Conservation (phyloP, 2,888 invertebrate species). For the Plagodis dolabraria region DNA sequence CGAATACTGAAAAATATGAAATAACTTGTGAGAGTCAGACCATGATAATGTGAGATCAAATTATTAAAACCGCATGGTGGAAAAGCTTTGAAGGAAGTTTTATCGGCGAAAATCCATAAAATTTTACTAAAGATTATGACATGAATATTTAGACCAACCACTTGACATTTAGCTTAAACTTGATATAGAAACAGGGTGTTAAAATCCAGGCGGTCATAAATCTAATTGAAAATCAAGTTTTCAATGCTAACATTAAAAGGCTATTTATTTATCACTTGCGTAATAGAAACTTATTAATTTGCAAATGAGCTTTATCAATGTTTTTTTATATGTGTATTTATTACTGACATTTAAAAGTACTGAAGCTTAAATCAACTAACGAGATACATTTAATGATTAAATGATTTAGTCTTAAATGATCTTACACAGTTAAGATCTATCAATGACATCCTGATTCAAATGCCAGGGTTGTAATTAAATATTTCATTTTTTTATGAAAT, state of each 20-base stretch:
- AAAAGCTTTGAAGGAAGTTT: too few species aligned
- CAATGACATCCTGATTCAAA: background rate
- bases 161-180: too few species aligned
- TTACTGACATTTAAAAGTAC: background rate
- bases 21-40: too few species aligned
- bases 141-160: too few species aligned
- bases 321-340: background rate
- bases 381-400: background rate
- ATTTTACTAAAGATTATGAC: too few species aligned
- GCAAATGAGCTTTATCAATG: conserved; percentile 1
- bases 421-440: background rate
- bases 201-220: conserved; percentile 7
- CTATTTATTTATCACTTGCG: conserved; percentile 16
- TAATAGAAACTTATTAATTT: conserved; percentile 12
- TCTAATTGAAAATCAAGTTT: conserved; percentile 11
- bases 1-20: too few species aligned
- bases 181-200: background rate
- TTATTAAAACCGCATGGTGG: too few species aligned
- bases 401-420: background rate
- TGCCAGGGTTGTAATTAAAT: background rate
- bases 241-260: conserved; percentile 18
- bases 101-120: too few species aligned
- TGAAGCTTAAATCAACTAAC: background rate
- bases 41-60: too few species aligned
- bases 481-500: too few species aligned